Evolutionary conservation across 2,888 invertebrate genomes (phyloP).

Genomic region (Pristionchus arcanus): DNA sequence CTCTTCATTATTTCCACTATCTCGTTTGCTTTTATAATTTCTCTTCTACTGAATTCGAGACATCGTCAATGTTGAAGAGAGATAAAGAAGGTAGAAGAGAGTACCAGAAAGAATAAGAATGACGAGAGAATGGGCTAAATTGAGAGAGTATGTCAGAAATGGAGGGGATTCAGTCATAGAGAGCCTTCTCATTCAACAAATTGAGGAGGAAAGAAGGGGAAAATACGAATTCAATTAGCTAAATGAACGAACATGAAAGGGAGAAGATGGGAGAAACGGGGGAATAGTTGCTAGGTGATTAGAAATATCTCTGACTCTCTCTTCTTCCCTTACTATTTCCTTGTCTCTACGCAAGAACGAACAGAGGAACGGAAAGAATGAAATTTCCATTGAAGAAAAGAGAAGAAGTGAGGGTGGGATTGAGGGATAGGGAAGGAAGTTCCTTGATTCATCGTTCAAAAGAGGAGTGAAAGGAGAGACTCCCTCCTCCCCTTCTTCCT

Average conservation of each 20-base stretch:
- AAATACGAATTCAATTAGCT: neutral
- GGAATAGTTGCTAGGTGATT: constrained; percentile 31
- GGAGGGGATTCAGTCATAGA: constrained; percentile 16
- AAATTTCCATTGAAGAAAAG: neutral
- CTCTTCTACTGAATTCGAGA: neutral
- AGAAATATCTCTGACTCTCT: neutral
- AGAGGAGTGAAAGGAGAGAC: neutral
- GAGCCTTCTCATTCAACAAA: constrained; percentile 2
- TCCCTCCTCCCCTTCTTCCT: neutral
- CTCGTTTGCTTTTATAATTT: neutral
- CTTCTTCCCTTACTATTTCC: neutral
- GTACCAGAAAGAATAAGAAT: neutral
- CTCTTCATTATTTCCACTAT: constrained; percentile 5
- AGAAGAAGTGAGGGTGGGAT: constrained; percentile 18
- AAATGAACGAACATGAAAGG: constrained; percentile 21
- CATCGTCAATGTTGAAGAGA: neutral
- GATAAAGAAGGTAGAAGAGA: neutral
- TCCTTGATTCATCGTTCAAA: constrained; percentile 21
- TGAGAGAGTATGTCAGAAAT: neutral
- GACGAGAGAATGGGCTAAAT: neutral
- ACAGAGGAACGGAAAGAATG: neutral
- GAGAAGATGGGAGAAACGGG: neutral
- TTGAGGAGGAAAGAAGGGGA: neutral
- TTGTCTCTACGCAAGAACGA: neutral
- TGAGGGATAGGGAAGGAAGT: neutral